Conservation (phyloP, 2,113 vertebrate genomes). For the Sterrhoptilus dennistouni region DNA sequence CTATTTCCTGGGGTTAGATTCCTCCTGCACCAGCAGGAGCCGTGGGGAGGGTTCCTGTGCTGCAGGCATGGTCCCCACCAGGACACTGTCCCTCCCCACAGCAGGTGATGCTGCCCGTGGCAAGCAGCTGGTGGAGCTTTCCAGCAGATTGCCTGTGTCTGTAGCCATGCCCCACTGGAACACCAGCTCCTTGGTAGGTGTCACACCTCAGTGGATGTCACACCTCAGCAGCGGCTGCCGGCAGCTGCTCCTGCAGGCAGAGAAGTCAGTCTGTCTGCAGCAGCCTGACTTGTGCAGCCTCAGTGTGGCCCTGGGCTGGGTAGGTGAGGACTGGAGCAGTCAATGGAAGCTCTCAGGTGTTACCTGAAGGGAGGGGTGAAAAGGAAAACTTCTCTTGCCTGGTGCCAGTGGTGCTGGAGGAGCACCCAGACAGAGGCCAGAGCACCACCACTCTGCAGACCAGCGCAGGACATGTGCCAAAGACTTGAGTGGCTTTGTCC, state of each 20-base stretch:
- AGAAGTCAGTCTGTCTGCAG: accelerated
- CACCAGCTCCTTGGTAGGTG: neutral
- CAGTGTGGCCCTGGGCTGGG: accelerated
- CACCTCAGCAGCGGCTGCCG: neutral
- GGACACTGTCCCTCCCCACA: neutral
- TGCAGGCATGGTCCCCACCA: accelerated
- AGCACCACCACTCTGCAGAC: accelerated
- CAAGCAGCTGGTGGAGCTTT: neutral
- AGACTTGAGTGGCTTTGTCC: neutral
- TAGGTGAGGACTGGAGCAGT: neutral
- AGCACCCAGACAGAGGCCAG: neutral
- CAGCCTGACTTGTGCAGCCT: neutral
- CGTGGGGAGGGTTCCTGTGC: neutral
- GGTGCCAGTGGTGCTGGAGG: neutral
- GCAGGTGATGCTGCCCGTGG: accelerated
- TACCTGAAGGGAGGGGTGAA: neutral
- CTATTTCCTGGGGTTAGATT: neutral
- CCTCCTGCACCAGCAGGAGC: neutral
- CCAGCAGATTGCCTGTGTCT: neutral
- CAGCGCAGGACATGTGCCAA: neutral
- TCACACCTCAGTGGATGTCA: neutral
- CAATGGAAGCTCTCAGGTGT: neutral
- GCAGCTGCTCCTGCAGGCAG: neutral
- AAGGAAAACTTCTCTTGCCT: neutral
- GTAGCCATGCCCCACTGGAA: accelerated